These are phyloP conservation scores for Timema cristinae DNA, from an alignment of 2,888 invertebrate species.

Conservation along the genomic window DNA sequence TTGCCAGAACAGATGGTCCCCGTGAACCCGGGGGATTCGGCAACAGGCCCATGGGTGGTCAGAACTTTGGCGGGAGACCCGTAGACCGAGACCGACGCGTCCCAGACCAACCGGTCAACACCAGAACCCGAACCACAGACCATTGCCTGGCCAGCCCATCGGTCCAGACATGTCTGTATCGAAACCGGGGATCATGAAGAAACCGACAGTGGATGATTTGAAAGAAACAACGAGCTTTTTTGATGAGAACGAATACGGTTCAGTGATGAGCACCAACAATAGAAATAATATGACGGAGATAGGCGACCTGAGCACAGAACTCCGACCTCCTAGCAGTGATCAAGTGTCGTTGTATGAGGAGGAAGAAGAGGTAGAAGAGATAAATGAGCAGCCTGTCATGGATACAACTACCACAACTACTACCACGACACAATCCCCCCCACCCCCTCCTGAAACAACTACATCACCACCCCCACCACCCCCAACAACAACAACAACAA, in stretches of 20 bases:
- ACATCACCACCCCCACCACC: conserved; percentile 30
- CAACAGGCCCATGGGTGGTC: conserved; percentile 1
- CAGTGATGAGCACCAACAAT: neutral
- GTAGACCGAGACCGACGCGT: conserved; percentile 15
- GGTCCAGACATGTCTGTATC: conserved; percentile 50
- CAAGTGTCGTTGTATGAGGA: conserved; percentile 42
- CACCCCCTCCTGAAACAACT: conserved; percentile 27
- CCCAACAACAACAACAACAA: conserved; percentile 27
- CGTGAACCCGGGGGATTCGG: conserved; percentile 37
- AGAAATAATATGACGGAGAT: neutral
- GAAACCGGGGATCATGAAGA: conserved; percentile 47
- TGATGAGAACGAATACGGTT: neutral
- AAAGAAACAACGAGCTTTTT: neutral
- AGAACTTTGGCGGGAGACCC: conserved; percentile 2
- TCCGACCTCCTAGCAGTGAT: conserved; percentile 6
- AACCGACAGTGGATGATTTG: conserved; percentile 28
- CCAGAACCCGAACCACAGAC: conserved; percentile 47
- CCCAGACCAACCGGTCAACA: conserved; percentile 5
- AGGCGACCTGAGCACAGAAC: neutral
- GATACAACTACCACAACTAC: conserved; percentile 26
- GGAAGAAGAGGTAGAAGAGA: conserved; percentile 36
- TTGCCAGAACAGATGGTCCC: conserved; percentile 72
- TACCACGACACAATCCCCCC: conserved; percentile 26
- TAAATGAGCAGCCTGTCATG: neutral
- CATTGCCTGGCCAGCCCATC: conserved; percentile 52